A percentile compares a stretch with the other conserved stretches of the same genome.
Conservation (phyloP, 23 tunicate genomes). For the Ciona savignyi region DNA sequence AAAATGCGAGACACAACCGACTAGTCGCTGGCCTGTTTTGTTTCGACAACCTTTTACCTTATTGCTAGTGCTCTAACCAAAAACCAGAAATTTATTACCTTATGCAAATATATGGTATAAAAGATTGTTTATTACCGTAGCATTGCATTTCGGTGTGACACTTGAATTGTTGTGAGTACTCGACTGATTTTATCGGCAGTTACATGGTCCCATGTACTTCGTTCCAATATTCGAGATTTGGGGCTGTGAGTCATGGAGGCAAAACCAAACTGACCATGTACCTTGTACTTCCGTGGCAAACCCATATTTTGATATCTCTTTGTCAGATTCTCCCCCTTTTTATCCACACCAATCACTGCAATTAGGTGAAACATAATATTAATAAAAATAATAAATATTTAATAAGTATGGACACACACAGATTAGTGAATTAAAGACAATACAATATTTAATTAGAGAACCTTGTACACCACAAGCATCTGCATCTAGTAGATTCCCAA, state of each 20-base stretch:
- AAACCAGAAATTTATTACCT: no score
- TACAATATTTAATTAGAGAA: neutral
- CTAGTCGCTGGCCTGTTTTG: no score
- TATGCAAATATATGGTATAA: neutral
- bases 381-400: no score
- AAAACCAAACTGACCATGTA: constrained; percentile 3
- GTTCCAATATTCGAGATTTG: neutral
- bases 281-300: constrained; percentile 5
- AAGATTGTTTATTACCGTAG: constrained; percentile 4
- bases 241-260: neutral
- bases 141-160: constrained; percentile 12
- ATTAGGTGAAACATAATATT: no score
- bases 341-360: constrained; percentile 10
- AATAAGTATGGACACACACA: no score
- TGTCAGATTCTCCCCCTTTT: neutral
- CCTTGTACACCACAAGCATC: constrained; percentile 26
- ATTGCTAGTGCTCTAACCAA: no score
- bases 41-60: no score
- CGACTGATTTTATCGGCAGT: neutral
- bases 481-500: constrained; percentile 9
- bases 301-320: neutral
- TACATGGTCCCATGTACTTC: constrained; percentile 16
- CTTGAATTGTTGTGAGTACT: constrained; percentile 6
- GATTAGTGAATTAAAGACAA: no score
- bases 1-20: no score